Base-by-base conservation (phyloP, 2,888 invertebrate genomes). In the Drosophila lacicola region DNA sequence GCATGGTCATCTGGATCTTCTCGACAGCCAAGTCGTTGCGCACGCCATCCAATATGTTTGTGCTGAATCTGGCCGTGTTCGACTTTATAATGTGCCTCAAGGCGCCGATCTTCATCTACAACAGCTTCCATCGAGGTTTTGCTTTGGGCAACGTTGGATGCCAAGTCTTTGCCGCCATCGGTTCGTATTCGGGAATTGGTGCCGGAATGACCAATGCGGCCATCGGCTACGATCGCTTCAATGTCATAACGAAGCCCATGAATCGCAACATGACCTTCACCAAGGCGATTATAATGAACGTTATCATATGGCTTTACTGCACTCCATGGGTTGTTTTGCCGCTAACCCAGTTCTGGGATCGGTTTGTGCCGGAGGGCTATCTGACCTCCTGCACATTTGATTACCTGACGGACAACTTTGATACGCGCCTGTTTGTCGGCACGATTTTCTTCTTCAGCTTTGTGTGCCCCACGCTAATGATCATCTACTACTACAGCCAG, bases 51-150 rank as follows among this genome's bases (percentile, higher is more conserved):
- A 97, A 97, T 90, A 95, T 97, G 91, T 95, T 97, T 74, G 96
- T 97, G 14, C 94, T 97, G 17, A 96, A 97, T 91, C 92, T 97
- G 90, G 96, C 97, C 0, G 93, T 97, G 66, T 95, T 96, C 86
- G 97, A 97, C 92, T 96, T 97, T 82, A 93, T 96, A 19, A 97
- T 97, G 97, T 96, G 97, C 96, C 92, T 95, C 14, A 97, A 97
- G 92, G 94, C 96, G 0, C 97, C 97, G 0, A 95, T 97, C 74
- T 96, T 97, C 91, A 96, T 97, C 80, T 96, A 96, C 92, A 97
- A 97, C 90, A 96, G 96, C 25, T 95, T 96, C 75, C 94, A 95
- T 92, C 94, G 94, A 66, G 97, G 97, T 0, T 97, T 95, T 78
- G 96, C 96, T 0, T 88, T 94, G 21, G 97, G 97, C 2, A 93